Percentiles rank a stretch among this genome's conserved stretches.
These are phyloP conservation scores for Prochilodus magdalenae DNA, from an alignment of 2,113 vertebrate genomes.

Conservation along the genomic window DNA sequence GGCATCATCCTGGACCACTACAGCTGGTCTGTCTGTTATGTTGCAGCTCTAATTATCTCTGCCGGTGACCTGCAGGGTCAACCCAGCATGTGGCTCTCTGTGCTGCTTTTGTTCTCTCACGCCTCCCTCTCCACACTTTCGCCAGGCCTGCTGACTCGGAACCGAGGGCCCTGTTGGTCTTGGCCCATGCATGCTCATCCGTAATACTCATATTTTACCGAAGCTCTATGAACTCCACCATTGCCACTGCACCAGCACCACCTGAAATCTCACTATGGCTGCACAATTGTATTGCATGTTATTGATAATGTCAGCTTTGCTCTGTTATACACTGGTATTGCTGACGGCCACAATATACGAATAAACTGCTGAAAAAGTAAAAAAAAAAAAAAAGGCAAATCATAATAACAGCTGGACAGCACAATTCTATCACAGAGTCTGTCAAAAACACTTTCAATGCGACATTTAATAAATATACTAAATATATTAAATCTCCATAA, in stretches of 20 bases:
- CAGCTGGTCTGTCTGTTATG: constrained; percentile 69
- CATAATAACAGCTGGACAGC: too few species aligned
- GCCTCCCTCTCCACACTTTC: constrained; percentile 52
- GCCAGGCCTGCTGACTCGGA: constrained; percentile 59
- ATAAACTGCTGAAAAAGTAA: too few species aligned
- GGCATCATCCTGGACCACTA: constrained; percentile 67
- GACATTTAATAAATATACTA: too few species aligned
- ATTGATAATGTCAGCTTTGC: background rate
- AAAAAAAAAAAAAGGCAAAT: too few species aligned
- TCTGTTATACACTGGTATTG: too few species aligned
- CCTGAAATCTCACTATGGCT: background rate
- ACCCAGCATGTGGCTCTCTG: constrained; percentile 60
- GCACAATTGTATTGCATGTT: background rate
- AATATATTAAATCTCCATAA: too few species aligned
- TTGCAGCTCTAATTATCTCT: constrained; percentile 72
- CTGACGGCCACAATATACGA: too few species aligned
- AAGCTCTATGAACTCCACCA: constrained; percentile 1
- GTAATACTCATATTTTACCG: constrained; percentile 3
- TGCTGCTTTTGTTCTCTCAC: constrained; percentile 49
- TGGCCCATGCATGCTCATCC: background rate
- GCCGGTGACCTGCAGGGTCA: constrained; percentile 66
- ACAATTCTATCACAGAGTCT: too few species aligned
- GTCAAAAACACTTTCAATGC: too few species aligned
- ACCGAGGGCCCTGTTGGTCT: constrained; percentile 47
- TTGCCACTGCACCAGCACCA: background rate